These are phyloP conservation scores for Prietella phreatophila DNA, from an alignment of 2,113 vertebrate species.

Conservation along the genomic window DNA sequence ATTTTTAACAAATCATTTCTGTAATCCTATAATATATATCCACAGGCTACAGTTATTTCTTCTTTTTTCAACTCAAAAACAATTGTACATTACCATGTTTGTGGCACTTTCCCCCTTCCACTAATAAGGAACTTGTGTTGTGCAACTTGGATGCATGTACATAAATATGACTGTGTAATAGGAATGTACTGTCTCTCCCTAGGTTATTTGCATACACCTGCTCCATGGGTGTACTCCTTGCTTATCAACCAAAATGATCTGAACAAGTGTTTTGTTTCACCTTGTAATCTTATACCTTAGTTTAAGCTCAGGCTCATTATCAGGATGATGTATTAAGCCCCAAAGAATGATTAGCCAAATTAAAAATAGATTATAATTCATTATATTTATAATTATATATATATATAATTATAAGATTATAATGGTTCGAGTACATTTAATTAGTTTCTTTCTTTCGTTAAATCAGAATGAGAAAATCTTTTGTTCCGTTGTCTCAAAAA, in stretches of 20 bases:
- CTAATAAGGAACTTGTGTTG: conserved; percentile 58
- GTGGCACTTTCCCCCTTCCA: conserved; percentile 46
- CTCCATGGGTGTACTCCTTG: neutral
- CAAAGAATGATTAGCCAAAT: neutral
- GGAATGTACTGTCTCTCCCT: neutral
- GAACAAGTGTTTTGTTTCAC: conserved; percentile 6
- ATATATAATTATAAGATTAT: neutral
- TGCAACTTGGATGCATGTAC: conserved; percentile 57
- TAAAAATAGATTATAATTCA: neutral
- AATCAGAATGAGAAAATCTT: neutral
- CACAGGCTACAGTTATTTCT: neutral
- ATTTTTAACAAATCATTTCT: neutral
- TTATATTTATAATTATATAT: neutral
- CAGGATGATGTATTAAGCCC: neutral
- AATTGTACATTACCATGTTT: conserved; percentile 68
- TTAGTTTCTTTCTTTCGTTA: neutral
- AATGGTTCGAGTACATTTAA: neutral
- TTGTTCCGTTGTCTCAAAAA: no score
- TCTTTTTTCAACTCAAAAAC: conserved; percentile 26
- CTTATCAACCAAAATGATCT: neutral
- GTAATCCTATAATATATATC: neutral
- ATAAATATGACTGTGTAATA: conserved; percentile 14
- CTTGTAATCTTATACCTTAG: neutral
- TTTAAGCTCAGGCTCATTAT: neutral
- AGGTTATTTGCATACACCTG: conserved; percentile 25